Evolutionary conservation across 2,888 invertebrate genomes (phyloP), one percentile per base, ranked within the genome.

Genomic region (Cephus rjabovi): DNA sequence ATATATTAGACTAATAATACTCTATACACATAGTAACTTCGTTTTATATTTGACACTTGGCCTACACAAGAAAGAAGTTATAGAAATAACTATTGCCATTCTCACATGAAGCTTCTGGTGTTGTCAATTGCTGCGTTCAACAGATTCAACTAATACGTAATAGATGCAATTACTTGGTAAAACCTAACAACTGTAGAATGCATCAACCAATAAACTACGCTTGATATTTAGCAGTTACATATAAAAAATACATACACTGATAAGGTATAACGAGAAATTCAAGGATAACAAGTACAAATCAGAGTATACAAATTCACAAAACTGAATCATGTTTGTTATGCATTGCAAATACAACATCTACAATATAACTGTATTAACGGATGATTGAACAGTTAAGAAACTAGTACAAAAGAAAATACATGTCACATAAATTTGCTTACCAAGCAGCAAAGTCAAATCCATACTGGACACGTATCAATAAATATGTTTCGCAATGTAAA

Each of bases 351-450:
- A 12, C 33, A 73, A n/a, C 56, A 31, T 56, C 68, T 11, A 40
- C 33, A 34, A 33, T 35, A 34, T 56, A 56, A 56, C 56, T 56
- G 9, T 74, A 23, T 73, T 11, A 6, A 30, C 34, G 23, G 73
- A 56, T 23, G 56, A 56, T 34, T 75, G n/a, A 75, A 37, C 75
- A 40, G 35, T 23, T 56, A 56, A 23, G 23, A 23, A 56, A 56
- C 9, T 23, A 56, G 23, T 56, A 6, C 15, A 2, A 69, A 15
- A 74, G 74, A 81, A 78, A 80, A 76, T 77, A 77, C 76, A 75
- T 77, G 83, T 82, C 82, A 85, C 77, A 83, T 83, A 81, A 37
- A 74, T 34, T 74, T 82, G 79, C 87, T 86, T 74, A 87, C 87
- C 87, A 81, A 80, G 75, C 75, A 81, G 76, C 79, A 79, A 77